These are phyloP conservation scores for Sprattus sprattus DNA, from an alignment of 2,113 vertebrate species.

Conservation along the genomic window DNA sequence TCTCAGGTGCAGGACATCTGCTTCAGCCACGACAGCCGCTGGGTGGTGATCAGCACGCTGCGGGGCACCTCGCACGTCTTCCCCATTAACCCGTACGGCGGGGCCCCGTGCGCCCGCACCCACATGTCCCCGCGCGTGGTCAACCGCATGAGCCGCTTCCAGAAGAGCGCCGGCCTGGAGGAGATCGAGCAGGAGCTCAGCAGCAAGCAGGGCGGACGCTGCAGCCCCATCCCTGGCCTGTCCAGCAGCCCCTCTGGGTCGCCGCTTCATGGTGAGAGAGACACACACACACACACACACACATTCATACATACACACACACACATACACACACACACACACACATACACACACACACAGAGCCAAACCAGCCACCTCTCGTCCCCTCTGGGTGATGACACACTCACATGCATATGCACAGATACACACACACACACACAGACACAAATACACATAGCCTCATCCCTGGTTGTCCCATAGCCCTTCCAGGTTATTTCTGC, in stretches of 20 bases:
- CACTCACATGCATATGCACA: no score
- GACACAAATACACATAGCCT: no score
- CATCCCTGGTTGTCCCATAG: background rate
- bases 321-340: background rate
- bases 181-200: conserved; percentile 96
- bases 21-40: conserved; percentile 96
- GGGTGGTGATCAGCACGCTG: conserved; percentile 95
- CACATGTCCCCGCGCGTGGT: conserved; percentile 96
- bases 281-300: background rate
- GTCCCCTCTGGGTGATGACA: no score
- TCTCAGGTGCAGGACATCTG: conserved; percentile 95
- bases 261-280: conserved; percentile 86
- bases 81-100: conserved; percentile 93
- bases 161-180: conserved; percentile 95
- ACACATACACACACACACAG: background rate
- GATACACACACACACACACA: background rate
- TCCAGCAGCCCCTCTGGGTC: conserved; percentile 95
- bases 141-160: conserved; percentile 97
- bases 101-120: conserved; percentile 89
- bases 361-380: background rate
- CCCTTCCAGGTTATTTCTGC: background rate
- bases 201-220: conserved; percentile 84
- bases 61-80: conserved; percentile 95
- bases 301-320: no score
- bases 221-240: conserved; percentile 90